Conservation (phyloP, 1,140 invertebrate species). For the Drosophila tropicalis region DNA sequence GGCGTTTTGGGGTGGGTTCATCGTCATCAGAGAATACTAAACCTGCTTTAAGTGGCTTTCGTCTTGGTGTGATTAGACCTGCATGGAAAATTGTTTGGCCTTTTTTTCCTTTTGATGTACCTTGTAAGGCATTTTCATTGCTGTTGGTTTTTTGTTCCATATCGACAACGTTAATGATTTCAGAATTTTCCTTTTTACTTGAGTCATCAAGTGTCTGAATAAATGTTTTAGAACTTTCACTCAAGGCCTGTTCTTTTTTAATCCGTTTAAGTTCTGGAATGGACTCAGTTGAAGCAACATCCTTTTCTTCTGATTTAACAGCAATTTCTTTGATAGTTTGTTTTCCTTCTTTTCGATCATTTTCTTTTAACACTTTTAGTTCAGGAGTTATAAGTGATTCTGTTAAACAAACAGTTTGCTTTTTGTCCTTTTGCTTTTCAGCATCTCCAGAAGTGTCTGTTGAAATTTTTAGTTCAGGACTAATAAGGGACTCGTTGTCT, state of each 20-base stretch:
- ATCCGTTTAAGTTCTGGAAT: no score
- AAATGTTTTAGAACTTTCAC: no score
- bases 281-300: no score
- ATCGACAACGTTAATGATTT: no score
- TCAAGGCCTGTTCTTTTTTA: no score
- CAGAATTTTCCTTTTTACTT: no score
- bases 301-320: no score
- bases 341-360: background rate
- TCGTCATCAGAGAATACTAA: background rate
- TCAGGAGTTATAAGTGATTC: background rate
- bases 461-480: background rate
- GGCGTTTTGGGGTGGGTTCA: background rate
- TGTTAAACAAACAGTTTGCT: background rate
- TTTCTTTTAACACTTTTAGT: background rate
- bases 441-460: no score
- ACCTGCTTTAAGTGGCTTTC: background rate
- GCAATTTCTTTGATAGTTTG: no score
- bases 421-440: no score
- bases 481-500: background rate
- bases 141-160: background rate
- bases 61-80: background rate
- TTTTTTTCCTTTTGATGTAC: background rate
- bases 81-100: background rate
- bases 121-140: background rate
- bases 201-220: no score